Evolutionary conservation across 35 echinoderm and acorn worm species (phyloP).

Genomic region (Eucidaris tribuloides): DNA sequence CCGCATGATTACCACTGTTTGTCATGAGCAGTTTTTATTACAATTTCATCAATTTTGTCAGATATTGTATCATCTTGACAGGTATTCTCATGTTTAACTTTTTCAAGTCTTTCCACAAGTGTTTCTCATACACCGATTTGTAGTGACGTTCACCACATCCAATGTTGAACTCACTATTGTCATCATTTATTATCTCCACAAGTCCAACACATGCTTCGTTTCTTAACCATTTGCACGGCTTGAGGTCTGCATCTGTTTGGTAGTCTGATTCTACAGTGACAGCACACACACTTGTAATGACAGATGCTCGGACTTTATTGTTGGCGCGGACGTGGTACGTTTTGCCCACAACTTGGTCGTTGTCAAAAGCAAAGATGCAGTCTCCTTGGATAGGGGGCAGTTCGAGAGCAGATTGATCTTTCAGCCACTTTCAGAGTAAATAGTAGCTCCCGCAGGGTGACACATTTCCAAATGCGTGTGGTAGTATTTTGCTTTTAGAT

Average conservation of each 20-base stretch:
- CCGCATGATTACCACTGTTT: no score
- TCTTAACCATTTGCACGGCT: conserved; percentile 17
- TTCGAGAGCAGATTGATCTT: background rate
- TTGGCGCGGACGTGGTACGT: conserved; percentile 30
- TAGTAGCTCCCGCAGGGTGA: background rate
- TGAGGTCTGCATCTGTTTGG: conserved; percentile 10
- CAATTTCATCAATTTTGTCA: conserved; percentile 23
- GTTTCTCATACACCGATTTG: background rate
- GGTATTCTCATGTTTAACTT: no score
- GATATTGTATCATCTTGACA: background rate
- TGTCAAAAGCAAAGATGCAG: conserved; percentile 32
- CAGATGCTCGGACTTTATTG: conserved; percentile 16
- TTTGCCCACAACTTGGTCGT: conserved; percentile 51
- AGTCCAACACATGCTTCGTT: background rate
- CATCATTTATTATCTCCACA: background rate
- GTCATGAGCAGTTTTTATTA: no score
- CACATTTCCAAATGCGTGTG: background rate
- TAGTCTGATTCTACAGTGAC: background rate
- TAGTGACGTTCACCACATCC: no score
- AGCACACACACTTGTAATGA: conserved; percentile 19
- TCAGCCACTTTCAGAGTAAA: conserved; percentile 8
- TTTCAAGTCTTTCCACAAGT: no score
- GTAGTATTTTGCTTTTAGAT: background rate
- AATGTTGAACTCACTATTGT: no score
- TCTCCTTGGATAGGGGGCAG: background rate